Evolutionary conservation across 2,113 vertebrate genomes (phyloP), one percentile per base, ranked within the genome.

Genomic region (Himantopus leucocephalus): DNA sequence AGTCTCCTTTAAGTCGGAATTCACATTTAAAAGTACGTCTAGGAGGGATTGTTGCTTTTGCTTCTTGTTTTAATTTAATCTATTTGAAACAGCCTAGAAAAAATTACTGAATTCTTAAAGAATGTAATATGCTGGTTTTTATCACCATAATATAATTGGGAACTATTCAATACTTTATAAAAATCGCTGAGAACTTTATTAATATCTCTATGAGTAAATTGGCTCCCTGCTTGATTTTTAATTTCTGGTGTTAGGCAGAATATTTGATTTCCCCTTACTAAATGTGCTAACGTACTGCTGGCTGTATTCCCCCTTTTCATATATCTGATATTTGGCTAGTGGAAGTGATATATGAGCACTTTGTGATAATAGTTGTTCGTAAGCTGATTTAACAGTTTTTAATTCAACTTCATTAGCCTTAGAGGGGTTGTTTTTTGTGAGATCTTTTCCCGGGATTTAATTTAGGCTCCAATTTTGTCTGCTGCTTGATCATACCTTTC

Each of bases 331-430:
- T 89, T 97, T 76, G 91, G 35, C 85, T 94, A 87, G 74, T 92
- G 88, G 72, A 63, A 92, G 94, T 97, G 89, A 97, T 97, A 88
- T 66, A 96, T 58, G 85, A 91, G 64, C 67, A 66, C 91, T 86
- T 88, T 83, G 55, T 74, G 81, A 84, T 96, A 96, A 96, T 91
- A 97, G 70, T 87, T 96, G 85, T 85, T 97, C 82, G 29, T 94
- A 95, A 97, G 68, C 85, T 92, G 94, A 92, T 96, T 96, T 97
- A 97, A 95, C 95, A 92, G 64, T 81, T 97, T 96, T 97, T 96
- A 97, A 97, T 97, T 98, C 95, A 95, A 86, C 87, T 96, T 97
- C 88, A 95, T 97, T 97, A 97, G 93, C 92, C 93, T 97, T 94
- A 88, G 68, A 96, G 90, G 93, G 53, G 52, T 90, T 96, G 66